phyloP scores from a whole-genome alignment of 1,140 invertebrate genomes.

The Drosophila novamexicana region DNA sequence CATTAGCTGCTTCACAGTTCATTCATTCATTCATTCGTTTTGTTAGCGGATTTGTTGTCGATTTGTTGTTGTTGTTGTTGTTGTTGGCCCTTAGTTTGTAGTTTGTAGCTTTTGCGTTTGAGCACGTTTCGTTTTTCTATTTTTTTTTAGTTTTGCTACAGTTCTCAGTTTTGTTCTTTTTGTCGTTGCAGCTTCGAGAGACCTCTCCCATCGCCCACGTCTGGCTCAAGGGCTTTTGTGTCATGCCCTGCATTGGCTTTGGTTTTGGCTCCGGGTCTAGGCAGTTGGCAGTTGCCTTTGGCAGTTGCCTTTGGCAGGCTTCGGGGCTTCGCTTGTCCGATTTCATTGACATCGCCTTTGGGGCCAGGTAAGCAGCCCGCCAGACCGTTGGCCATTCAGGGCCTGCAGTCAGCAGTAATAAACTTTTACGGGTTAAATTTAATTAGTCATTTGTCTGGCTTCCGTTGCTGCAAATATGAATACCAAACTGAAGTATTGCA shows the following conservation, averaged over 20 bases:
- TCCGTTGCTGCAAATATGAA: slow-evolving; percentile 54
- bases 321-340: slow-evolving; percentile 53
- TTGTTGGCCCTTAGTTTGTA: slow-evolving; percentile 13
- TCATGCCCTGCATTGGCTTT: slow-evolving; percentile 62
- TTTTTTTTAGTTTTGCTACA: slow-evolving; percentile 32
- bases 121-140: slow-evolving; percentile 52
- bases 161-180: slow-evolving; percentile 15
- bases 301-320: slow-evolving; percentile 37
- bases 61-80: slow-evolving; percentile 3
- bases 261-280: slow-evolving; percentile 13
- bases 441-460: slow-evolving; percentile 80
- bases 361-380: slow-evolving; percentile 2
- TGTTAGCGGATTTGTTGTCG: slow-evolving; percentile 20
- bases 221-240: slow-evolving; percentile 69
- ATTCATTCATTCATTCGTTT: slow-evolving; percentile 38
- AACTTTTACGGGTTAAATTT: slow-evolving; percentile 80
- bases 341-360: slow-evolving; percentile 68
- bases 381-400: slow-evolving; percentile 34
- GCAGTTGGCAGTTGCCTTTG: slow-evolving; percentile 15
- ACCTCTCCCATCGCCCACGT: slow-evolving; percentile 20
- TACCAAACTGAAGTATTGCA: slow-evolving; percentile 13
- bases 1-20: slow-evolving; percentile 47
- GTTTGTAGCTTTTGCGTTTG: slow-evolving; percentile 60
- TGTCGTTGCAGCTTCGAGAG: slow-evolving; percentile 3
- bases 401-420: slow-evolving; percentile 67